These are phyloP conservation scores for Amaurobius ferox DNA, from an alignment of 2,888 invertebrate species.

Conservation along the genomic window DNA sequence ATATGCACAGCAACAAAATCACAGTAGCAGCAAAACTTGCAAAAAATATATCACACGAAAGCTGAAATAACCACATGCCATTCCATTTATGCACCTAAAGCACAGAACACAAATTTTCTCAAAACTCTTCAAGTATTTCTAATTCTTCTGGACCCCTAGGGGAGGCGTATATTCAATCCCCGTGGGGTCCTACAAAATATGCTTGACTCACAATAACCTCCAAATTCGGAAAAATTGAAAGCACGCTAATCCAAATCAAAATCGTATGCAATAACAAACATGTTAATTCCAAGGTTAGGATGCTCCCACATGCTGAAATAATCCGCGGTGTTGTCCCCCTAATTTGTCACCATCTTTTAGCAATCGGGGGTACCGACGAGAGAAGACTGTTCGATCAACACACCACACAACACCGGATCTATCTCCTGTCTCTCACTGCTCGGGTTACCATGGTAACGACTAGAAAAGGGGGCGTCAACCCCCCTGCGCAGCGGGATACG, in stretches of 20 bases:
- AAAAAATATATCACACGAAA: too few relatives aligned
- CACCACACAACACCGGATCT: slow-evolving; percentile 15
- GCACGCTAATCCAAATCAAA: background rate
- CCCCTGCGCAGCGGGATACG: slow-evolving; percentile 50
- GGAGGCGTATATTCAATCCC: slow-evolving; percentile 36
- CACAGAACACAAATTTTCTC: background rate
- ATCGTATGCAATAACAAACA: background rate
- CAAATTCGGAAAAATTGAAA: background rate
- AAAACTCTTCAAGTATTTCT: background rate
- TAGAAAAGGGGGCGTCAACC: slow-evolving; percentile 21
- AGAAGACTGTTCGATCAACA: slow-evolving; percentile 18
- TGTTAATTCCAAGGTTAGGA: background rate
- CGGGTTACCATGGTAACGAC: slow-evolving; percentile 41
- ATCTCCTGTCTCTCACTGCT: slow-evolving; percentile 30
- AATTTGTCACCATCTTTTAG: slow-evolving; percentile 20
- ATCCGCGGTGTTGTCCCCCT: background rate
- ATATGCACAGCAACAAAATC: too few relatives aligned
- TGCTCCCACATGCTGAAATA: background rate
- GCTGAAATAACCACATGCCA: too few relatives aligned
- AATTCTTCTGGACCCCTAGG: slow-evolving; percentile 43
- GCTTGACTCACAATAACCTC: background rate
- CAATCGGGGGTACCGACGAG: background rate
- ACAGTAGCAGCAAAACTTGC: too few relatives aligned
- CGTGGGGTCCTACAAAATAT: slow-evolving; percentile 26
- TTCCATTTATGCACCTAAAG: too few relatives aligned